These are phyloP conservation scores for Holacanthus passer DNA, from an alignment of 2,113 vertebrate species.

Conservation along the genomic window DNA sequence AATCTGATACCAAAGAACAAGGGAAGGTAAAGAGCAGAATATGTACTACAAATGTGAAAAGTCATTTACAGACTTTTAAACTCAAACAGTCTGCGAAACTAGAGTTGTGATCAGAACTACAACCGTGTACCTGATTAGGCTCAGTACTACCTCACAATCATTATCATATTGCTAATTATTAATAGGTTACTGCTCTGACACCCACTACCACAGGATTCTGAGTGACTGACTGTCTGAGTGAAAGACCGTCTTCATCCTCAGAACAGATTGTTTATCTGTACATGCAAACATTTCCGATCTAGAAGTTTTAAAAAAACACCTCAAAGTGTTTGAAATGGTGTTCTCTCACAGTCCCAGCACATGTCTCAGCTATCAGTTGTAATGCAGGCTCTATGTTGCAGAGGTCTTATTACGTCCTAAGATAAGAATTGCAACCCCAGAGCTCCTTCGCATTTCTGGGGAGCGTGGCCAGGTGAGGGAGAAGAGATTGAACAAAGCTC, in stretches of 20 bases:
- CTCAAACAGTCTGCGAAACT: background rate
- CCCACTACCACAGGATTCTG: background rate
- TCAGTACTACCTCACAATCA: background rate
- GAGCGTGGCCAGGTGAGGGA: conserved; percentile 40
- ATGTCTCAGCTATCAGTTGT: conserved; percentile 8
- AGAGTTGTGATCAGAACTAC: background rate
- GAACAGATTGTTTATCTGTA: background rate
- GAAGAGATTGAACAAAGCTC: conserved; percentile 64
- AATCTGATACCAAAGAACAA: background rate
- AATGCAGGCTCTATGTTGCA: conserved; percentile 16
- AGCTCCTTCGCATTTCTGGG: conserved; percentile 22
- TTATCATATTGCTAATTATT: background rate
- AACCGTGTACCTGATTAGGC: background rate
- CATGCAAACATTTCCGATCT: background rate
- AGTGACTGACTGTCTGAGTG: background rate
- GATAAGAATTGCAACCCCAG: conserved; percentile 33
- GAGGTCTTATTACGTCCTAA: conserved; percentile 51
- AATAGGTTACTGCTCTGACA: background rate
- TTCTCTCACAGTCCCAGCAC: background rate
- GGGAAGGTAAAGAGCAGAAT: background rate
- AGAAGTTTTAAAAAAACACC: background rate
- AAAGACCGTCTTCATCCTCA: background rate
- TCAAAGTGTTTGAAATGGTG: background rate
- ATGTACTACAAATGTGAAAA: background rate
- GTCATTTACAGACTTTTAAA: background rate